Percentiles rank a stretch among this genome's conserved stretches.
Evolutionary conservation across 1,140 invertebrate species (phyloP).

Genomic region (Drosophila melanogaster): Release_6_plus_ISO1_MT NT_033777.3:20359501-20360000

Average conservation of each 20-base stretch:
- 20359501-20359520: conserved; percentile 1
- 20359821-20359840: background rate
- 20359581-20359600: conserved; percentile 44
- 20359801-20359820: background rate
- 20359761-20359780: conserved; percentile 9
- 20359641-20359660: background rate
- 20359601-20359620: conserved; percentile 79
- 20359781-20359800: background rate
- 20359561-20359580: conserved; percentile 75
- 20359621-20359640: conserved; percentile 12
- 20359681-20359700: conserved; percentile 83
- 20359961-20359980: too few relatives aligned
- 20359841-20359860: too few relatives aligned
- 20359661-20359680: conserved; percentile 36
- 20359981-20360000: too few relatives aligned
- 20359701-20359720: conserved; percentile 80
- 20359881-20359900: too few relatives aligned
- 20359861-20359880: too few relatives aligned
- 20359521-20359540: conserved; percentile 55
- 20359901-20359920: too few relatives aligned
- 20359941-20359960: too few relatives aligned
- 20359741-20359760: conserved; percentile 42
- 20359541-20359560: conserved; percentile 73
- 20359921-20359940: too few relatives aligned
- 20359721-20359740: conserved; percentile 50